Evolutionary conservation across 2,888 invertebrate genomes (phyloP).

Genomic region (Girardia tigrina): DNA sequence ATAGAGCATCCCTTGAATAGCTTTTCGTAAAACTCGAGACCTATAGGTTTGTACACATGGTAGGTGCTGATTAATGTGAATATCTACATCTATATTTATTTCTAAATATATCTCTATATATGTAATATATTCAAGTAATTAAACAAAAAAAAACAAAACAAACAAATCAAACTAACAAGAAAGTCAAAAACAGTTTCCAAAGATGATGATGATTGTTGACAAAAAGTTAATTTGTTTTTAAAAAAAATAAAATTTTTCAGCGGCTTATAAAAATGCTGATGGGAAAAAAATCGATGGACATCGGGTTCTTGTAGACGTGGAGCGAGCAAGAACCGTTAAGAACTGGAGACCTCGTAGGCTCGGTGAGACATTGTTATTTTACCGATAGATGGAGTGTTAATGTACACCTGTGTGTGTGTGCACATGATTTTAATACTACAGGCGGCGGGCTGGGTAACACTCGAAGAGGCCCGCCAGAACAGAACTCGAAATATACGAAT

Average conservation of each 20-base stretch:
- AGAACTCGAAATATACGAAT: constrained; percentile 74
- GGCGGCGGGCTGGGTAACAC: constrained; percentile 93
- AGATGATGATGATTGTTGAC: no score
- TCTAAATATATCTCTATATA: no score
- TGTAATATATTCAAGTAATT: no score
- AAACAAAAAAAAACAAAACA: no score
- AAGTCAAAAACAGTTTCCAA: no score
- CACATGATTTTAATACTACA: constrained; percentile 18
- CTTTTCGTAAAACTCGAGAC: constrained; percentile 18
- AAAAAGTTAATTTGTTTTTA: background rate
- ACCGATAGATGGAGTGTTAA: no score
- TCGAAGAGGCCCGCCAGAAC: constrained; percentile 81
- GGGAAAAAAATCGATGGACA: constrained; percentile 99
- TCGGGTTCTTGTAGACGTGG: constrained; percentile 91
- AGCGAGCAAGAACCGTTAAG: constrained; percentile 89
- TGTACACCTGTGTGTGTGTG: no score
- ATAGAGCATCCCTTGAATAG: constrained; percentile 23
- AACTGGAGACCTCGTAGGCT: constrained; percentile 91
- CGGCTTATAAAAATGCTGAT: constrained; percentile 98
- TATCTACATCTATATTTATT: no score
- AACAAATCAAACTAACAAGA: no score
- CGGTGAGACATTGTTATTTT: constrained; percentile 64
- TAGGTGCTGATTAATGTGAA: constrained; percentile 16
- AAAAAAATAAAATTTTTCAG: constrained; percentile 55
- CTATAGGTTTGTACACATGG: constrained; percentile 23